phyloP scores from a whole-genome alignment of 2,797 vertebrate genomes.

The Vespertilio murinus region DNA sequence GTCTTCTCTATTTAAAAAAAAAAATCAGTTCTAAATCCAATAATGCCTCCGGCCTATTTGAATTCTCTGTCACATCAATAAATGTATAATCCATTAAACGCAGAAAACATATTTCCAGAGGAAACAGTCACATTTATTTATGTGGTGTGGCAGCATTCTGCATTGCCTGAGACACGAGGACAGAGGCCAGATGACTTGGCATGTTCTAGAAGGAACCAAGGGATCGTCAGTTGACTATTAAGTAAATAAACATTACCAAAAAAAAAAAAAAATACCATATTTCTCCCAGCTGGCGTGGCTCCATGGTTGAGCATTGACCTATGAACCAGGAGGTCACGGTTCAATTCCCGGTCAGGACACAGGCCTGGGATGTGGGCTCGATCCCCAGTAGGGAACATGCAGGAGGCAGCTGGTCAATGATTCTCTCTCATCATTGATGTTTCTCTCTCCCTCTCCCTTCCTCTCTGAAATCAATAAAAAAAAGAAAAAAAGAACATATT shows the following conservation, averaged over 20 bases:
- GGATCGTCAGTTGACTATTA: not conserved
- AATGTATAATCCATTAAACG: conserved; percentile 27
- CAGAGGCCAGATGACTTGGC: not conserved
- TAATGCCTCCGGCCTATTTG: conserved; percentile 31
- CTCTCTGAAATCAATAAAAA: too few species aligned
- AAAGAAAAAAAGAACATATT: too few species aligned
- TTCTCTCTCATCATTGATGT: too few species aligned
- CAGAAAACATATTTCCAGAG: not conserved
- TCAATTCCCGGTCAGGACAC: too few species aligned
- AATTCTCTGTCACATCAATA: conserved; percentile 24
- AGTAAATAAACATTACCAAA: not conserved
- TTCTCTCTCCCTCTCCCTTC: too few species aligned
- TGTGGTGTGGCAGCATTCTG: not conserved
- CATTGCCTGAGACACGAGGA: not conserved
- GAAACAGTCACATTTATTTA: conserved; percentile 14
- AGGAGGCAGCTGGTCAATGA: too few species aligned
- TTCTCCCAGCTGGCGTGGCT: not conserved
- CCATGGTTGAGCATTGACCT: too few species aligned
- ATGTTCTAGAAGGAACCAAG: conserved; percentile 1
- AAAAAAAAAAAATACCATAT: not conserved
- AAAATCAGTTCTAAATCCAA: conserved; percentile 48
- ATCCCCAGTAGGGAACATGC: too few species aligned
- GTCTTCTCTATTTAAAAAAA: conserved; percentile 34
- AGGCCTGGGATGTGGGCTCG: too few species aligned
- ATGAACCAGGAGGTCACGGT: too few species aligned